Percentiles rank a stretch among this genome's conserved stretches.
These are phyloP conservation scores for Cottus gobio DNA, from an alignment of 2,113 vertebrate genomes.

Conservation along the genomic window DNA sequence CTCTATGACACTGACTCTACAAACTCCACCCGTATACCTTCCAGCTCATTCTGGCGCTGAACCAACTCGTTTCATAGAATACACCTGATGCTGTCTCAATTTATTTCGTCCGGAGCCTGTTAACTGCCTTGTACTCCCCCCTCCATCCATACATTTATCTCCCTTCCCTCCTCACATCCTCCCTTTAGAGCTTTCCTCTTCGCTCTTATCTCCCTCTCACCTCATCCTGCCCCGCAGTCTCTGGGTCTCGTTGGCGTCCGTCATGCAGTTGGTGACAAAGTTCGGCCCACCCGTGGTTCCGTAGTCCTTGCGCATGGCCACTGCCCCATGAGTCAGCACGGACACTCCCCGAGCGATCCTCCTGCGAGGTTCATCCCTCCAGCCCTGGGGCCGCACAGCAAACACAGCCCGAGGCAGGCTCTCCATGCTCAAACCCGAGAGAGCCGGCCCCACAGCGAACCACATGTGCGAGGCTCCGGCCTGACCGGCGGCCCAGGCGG, in stretches of 20 bases:
- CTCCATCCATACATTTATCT: constrained; percentile 14
- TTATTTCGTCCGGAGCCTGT: constrained; percentile 26
- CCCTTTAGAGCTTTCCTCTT: neutral
- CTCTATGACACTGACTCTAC: constrained; percentile 54
- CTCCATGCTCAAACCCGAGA: constrained; percentile 87
- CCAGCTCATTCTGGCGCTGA: constrained; percentile 36
- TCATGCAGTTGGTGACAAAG: constrained; percentile 91
- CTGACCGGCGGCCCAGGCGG: constrained; percentile 89
- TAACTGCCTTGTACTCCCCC: constrained; percentile 18
- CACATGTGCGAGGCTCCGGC: constrained; percentile 92
- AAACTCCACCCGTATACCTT: constrained; percentile 61
- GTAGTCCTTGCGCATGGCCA: constrained; percentile 89
- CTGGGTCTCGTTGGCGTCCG: constrained; percentile 88
- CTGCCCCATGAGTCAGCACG: constrained; percentile 91
- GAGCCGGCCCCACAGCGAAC: constrained; percentile 92
- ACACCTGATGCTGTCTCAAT: constrained; percentile 27
- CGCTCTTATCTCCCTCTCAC: constrained; percentile 74
- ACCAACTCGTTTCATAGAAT: constrained; percentile 43
- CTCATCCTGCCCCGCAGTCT: constrained; percentile 87
- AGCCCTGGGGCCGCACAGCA: constrained; percentile 91
- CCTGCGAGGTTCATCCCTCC: constrained; percentile 89
- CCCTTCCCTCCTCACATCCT: constrained; percentile 13
- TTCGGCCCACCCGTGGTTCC: constrained; percentile 88
- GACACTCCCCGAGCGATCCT: constrained; percentile 91
- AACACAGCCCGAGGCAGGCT: constrained; percentile 89